phyloP scores from a whole-genome alignment of 2,113 vertebrate genomes.

The Hipposideros armiger region DNA sequence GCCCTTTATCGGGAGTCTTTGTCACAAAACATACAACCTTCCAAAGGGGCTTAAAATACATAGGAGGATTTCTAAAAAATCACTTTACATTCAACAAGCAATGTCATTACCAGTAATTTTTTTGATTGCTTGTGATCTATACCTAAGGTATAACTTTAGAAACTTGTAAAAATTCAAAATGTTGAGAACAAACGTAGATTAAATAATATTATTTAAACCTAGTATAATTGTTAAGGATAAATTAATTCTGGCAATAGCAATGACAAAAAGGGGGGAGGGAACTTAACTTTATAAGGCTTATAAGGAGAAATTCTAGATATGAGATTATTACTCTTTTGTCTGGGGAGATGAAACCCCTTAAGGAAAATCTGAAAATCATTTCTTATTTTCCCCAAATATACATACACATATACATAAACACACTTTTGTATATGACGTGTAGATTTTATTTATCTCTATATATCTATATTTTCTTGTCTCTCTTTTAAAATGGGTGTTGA shows the following conservation, averaged over 20 bases:
- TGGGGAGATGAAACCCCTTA: not conserved
- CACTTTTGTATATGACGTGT: not conserved
- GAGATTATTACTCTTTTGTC: not conserved
- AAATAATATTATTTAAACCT: not conserved
- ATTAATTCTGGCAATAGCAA: not conserved
- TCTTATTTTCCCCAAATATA: not conserved
- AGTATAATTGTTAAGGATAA: not conserved
- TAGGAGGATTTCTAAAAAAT: not conserved
- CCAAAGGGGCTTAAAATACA: not conserved
- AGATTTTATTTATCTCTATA: not conserved
- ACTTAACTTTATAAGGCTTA: not conserved
- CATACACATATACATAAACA: not conserved
- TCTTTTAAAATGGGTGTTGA: slow-evolving; percentile 31
- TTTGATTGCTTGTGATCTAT: not conserved
- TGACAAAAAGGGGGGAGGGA: not conserved
- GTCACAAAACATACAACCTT: not conserved
- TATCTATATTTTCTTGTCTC: accelerated
- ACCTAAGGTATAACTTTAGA: not conserved
- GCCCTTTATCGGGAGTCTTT: not conserved
- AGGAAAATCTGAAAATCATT: slow-evolving; percentile 7
- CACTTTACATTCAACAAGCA: not conserved
- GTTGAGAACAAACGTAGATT: not conserved
- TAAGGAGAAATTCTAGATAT: not conserved
- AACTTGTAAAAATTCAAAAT: not conserved
- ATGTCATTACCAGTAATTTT: not conserved